phyloP scores from a whole-genome alignment of 2,888 invertebrate genomes.

The Pollenia griseotomentosa region DNA sequence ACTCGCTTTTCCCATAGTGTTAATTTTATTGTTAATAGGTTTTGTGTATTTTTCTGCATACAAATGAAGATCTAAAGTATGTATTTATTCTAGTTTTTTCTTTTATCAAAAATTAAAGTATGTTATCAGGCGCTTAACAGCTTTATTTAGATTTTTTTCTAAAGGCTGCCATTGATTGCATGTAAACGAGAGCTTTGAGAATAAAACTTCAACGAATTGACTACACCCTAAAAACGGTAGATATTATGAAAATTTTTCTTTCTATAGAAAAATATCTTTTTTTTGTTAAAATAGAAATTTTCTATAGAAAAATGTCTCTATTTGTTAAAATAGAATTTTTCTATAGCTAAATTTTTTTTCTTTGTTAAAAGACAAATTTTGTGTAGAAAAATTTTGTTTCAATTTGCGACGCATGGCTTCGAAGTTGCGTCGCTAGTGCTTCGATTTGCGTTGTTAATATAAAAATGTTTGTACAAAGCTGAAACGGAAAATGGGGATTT shows the following conservation, averaged over 20 bases:
- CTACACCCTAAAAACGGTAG: neutral
- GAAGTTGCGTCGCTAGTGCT: no score
- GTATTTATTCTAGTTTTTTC: neutral
- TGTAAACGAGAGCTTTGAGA: neutral
- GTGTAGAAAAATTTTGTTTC: no score
- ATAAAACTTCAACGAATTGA: neutral
- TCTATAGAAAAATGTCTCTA: no score
- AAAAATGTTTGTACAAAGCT: no score
- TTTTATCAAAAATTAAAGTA: conserved; percentile 21
- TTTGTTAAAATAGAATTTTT: no score
- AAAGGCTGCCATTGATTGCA: conserved; percentile 6
- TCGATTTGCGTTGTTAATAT: no score
- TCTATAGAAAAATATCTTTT: neutral
- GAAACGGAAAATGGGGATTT: no score
- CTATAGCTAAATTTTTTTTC: no score
- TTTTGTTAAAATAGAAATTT: no score
- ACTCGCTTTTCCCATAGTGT: neutral
- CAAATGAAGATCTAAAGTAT: conserved; percentile 3
- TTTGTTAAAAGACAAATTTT: no score
- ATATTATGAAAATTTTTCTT: neutral
- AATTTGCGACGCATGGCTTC: no score
- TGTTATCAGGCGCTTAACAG: conserved; percentile 68
- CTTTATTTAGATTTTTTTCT: conserved; percentile 22
- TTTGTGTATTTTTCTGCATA: neutral
- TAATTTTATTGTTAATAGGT: neutral